A percentile compares a stretch with the other conserved stretches of the same genome.
These are phyloP conservation scores for Thalassophryne amazonica DNA, from an alignment of 2,797 vertebrate genomes.

Conservation along the genomic window DNA sequence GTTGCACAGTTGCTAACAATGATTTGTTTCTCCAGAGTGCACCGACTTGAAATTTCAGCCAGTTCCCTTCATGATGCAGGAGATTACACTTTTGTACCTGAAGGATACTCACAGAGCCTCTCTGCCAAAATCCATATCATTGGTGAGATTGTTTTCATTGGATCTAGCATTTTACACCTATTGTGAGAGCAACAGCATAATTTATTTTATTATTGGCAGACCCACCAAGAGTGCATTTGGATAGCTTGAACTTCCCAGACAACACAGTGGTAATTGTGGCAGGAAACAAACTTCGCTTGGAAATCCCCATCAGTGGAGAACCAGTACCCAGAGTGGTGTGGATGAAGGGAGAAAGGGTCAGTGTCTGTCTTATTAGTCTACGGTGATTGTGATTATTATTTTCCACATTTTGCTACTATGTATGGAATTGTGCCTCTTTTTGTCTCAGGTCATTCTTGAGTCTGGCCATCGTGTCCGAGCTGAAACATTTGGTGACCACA, in stretches of 20 bases:
- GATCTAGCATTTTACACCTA: conserved; percentile 1
- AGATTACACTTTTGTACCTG: conserved; percentile 94
- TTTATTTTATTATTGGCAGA: conserved; percentile 69
- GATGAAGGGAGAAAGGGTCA: conserved; percentile 95
- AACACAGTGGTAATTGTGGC: conserved; percentile 93
- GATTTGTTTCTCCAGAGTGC: conserved; percentile 75
- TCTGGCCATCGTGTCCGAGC: conserved; percentile 85
- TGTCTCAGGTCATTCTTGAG: conserved; percentile 86
- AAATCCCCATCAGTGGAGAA: conserved; percentile 92
- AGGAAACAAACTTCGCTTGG: conserved; percentile 94
- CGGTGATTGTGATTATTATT: no score
- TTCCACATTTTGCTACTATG: background rate
- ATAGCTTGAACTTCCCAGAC: conserved; percentile 86
- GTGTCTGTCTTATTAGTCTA: conserved; percentile 11
- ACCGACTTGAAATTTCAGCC: conserved; percentile 84
- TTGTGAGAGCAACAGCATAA: background rate
- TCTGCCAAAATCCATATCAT: conserved; percentile 89
- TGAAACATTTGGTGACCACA: conserved; percentile 90
- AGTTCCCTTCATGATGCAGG: conserved; percentile 88
- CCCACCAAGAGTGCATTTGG: conserved; percentile 91
- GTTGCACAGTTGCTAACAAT: background rate
- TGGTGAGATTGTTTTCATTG: conserved; percentile 68
- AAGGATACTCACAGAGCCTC: conserved; percentile 89
- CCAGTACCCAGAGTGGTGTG: conserved; percentile 91
- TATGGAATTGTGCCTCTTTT: background rate